These are phyloP conservation scores for Ellobium chinense DNA, from an alignment of 2,888 invertebrate genomes.

Conservation along the genomic window DNA sequence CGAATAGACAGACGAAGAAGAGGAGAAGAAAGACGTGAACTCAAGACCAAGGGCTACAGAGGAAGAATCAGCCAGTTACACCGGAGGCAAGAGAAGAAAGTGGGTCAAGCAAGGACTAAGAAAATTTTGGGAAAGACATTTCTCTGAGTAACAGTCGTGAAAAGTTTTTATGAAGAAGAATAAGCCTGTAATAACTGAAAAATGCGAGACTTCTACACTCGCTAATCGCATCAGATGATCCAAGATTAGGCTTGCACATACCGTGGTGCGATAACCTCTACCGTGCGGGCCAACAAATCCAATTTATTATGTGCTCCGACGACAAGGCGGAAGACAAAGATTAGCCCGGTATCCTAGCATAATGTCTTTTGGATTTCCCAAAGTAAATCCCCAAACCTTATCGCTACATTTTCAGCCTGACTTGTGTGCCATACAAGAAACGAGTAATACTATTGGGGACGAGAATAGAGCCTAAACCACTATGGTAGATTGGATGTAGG, in stretches of 20 bases:
- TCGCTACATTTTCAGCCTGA: not conserved
- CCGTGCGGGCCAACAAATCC: not conserved
- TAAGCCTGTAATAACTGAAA: too few relatives aligned
- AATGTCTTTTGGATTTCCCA: not conserved
- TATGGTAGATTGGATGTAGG: too few relatives aligned
- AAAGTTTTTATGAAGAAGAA: too few relatives aligned
- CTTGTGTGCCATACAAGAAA: not conserved
- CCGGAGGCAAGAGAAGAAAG: too few relatives aligned
- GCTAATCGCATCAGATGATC: not conserved
- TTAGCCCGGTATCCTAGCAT: not conserved
- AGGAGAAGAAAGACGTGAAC: too few relatives aligned
- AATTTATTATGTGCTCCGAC: not conserved
- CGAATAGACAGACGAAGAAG: too few relatives aligned
- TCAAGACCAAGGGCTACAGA: too few relatives aligned
- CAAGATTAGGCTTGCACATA: not conserved
- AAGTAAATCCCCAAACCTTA: not conserved
- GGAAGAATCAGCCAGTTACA: too few relatives aligned
- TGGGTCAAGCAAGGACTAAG: too few relatives aligned
- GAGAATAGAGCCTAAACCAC: not conserved
- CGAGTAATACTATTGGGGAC: not conserved
- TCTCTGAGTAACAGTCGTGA: too few relatives aligned
- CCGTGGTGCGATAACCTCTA: not conserved
- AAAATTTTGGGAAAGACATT: too few relatives aligned
- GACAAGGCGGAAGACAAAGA: not conserved
- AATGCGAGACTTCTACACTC: not conserved